Conservation (phyloP, 30 jellyfish, hydroid and myxozoan species). For the Calvadosia cruxmelitensis region DNA sequence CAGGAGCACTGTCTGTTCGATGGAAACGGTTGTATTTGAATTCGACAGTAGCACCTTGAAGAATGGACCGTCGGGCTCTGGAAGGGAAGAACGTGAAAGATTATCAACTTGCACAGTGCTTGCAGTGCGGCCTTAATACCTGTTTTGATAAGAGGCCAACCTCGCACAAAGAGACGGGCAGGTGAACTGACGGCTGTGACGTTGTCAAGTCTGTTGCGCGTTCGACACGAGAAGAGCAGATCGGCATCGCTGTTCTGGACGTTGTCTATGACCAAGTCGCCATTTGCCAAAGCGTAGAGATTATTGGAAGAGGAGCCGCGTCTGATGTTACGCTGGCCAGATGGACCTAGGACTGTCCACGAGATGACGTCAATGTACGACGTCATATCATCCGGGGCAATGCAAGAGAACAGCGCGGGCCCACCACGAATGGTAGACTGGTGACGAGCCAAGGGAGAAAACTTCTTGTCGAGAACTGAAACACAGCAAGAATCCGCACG, state of each 20-base stretch:
- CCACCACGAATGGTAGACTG: constrained; percentile 50
- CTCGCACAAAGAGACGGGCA: constrained; percentile 48
- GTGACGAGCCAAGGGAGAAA: constrained; percentile 75
- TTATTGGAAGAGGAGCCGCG: constrained; percentile 36
- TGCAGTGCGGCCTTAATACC: not conserved
- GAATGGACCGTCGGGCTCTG: not conserved
- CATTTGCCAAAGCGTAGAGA: constrained; percentile 36
- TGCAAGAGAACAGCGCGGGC: constrained; percentile 62
- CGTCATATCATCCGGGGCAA: constrained; percentile 19
- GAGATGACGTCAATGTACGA: constrained; percentile 34
- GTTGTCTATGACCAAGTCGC: constrained; percentile 33
- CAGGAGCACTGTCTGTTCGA: constrained; percentile 20
- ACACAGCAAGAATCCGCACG: not conserved
- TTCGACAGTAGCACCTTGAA: constrained; percentile 18
- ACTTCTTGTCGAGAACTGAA: constrained; percentile 53
- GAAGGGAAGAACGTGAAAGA: not conserved
- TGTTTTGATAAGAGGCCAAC: constrained; percentile 6
- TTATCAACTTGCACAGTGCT: not conserved
- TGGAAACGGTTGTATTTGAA: constrained; percentile 10
- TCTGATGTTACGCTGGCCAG: constrained; percentile 17
- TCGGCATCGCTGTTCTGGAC: constrained; percentile 38
- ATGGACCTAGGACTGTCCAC: constrained; percentile 50
- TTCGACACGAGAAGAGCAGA: constrained; percentile 38
- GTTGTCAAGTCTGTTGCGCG: constrained; percentile 26
- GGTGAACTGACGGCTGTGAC: constrained; percentile 37